Conservation (phyloP, 2,888 invertebrate species). For the Mantis religiosa region DNA sequence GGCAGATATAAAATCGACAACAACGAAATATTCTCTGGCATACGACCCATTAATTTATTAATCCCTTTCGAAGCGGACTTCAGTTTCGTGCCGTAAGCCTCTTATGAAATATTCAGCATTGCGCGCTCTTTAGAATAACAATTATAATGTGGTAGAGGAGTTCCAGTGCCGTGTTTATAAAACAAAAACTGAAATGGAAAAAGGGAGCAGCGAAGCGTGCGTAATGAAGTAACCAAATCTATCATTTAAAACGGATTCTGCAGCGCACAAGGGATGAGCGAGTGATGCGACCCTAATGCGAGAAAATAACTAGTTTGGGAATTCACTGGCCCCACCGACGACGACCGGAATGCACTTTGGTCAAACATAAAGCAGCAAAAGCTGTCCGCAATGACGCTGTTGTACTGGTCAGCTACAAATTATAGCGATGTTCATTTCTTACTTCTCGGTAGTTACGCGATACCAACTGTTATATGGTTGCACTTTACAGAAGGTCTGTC, state of each 20-base stretch:
- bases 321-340: not conserved
- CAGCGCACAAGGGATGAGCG: not conserved
- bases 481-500: too few relatives aligned
- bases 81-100: not conserved
- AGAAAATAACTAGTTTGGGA: not conserved
- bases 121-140: not conserved
- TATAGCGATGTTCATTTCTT: too few relatives aligned
- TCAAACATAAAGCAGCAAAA: not conserved
- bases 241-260: not conserved
- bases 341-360: not conserved
- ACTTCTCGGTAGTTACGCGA: too few relatives aligned
- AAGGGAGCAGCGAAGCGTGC: not conserved
- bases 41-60: not conserved
- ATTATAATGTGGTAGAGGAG: not conserved
- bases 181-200: not conserved
- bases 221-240: not conserved
- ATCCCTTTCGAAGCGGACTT: not conserved
- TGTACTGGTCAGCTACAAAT: too few relatives aligned
- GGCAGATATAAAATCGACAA: not conserved
- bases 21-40: not conserved
- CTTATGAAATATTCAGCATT: not conserved
- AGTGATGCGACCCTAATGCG: not conserved
- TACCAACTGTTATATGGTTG: too few relatives aligned
- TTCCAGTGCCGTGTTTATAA: not conserved
- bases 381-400: not conserved